A percentile compares a stretch with the other conserved stretches of the same genome.
These are phyloP conservation scores for Drosophila fuyamai DNA, from an alignment of 1,140 invertebrate species.

Conservation along the genomic window DNA sequence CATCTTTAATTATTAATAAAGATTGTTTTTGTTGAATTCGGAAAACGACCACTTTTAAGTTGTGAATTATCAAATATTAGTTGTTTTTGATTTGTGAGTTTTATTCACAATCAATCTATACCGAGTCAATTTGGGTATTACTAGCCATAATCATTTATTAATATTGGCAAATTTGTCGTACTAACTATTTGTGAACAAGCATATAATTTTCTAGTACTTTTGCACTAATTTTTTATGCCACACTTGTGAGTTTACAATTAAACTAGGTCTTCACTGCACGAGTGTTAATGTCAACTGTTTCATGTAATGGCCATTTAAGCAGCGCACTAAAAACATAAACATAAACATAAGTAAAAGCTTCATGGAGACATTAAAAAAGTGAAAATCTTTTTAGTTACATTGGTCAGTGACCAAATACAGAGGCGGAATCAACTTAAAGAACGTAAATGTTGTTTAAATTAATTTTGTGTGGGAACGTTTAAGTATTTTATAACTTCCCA, in stretches of 20 bases:
- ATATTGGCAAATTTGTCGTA: not conserved
- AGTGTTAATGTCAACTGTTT: slow-evolving; percentile 53
- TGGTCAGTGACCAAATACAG: slow-evolving; percentile 35
- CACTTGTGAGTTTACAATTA: slow-evolving; percentile 35
- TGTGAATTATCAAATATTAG: no score
- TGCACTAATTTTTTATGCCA: slow-evolving; percentile 42
- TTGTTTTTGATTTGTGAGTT: no score
- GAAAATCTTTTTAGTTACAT: slow-evolving; percentile 47
- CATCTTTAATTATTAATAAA: no score
- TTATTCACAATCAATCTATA: no score
- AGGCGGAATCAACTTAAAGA: slow-evolving; percentile 9
- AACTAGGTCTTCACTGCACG: slow-evolving; percentile 43
- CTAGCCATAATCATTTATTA: not conserved
- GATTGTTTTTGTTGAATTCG: no score
- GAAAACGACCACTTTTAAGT: no score
- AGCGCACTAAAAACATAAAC: slow-evolving; percentile 40
- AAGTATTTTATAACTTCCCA: slow-evolving; percentile 4
- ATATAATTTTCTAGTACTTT: slow-evolving; percentile 23
- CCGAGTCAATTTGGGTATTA: no score
- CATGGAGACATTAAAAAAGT: slow-evolving; percentile 70
- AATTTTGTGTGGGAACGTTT: slow-evolving; percentile 14
- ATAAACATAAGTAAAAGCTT: slow-evolving; percentile 60
- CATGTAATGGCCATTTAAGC: slow-evolving; percentile 46
- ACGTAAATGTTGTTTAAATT: slow-evolving; percentile 9
- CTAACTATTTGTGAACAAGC: slow-evolving; percentile 5